These are phyloP conservation scores for Scytalopus superciliaris DNA, from an alignment of 2,113 vertebrate species.

Conservation along the genomic window DNA sequence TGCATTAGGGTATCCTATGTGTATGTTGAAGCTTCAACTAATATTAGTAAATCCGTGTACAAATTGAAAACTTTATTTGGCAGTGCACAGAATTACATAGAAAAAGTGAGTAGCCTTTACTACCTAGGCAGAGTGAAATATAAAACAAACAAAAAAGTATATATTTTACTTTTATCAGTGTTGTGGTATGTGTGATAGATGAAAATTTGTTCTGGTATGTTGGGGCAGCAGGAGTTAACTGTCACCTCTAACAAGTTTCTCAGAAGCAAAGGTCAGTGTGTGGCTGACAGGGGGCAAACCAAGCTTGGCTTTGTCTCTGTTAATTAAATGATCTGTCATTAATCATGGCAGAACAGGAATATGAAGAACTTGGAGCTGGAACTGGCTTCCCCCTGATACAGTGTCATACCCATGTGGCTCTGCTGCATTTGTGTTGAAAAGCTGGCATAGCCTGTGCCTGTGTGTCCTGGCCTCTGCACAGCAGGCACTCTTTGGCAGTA, in stretches of 20 bases:
- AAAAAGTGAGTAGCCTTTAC: background rate
- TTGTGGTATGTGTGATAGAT: accelerated
- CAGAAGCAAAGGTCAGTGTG: background rate
- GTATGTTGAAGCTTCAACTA: background rate
- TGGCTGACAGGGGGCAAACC: background rate
- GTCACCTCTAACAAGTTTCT: background rate
- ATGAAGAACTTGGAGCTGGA: background rate
- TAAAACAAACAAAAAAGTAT: background rate
- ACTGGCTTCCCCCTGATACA: background rate
- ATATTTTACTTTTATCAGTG: background rate
- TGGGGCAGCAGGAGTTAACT: background rate
- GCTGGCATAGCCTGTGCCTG: background rate
- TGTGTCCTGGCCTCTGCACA: background rate
- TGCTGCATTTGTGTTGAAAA: background rate
- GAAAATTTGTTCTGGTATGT: background rate
- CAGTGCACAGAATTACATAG: accelerated
- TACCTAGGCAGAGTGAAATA: background rate
- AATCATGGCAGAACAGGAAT: background rate
- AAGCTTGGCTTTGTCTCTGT: background rate
- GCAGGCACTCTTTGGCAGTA: background rate
- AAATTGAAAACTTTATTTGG: background rate
- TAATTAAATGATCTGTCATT: background rate
- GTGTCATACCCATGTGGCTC: background rate
- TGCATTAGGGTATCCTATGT: background rate
- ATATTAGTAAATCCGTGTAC: background rate